Percentiles rank a stretch among this genome's conserved stretches.
phyloP scores from a whole-genome alignment of 2,888 invertebrate species.

The Lepeophtheirus nordmannii region DNA sequence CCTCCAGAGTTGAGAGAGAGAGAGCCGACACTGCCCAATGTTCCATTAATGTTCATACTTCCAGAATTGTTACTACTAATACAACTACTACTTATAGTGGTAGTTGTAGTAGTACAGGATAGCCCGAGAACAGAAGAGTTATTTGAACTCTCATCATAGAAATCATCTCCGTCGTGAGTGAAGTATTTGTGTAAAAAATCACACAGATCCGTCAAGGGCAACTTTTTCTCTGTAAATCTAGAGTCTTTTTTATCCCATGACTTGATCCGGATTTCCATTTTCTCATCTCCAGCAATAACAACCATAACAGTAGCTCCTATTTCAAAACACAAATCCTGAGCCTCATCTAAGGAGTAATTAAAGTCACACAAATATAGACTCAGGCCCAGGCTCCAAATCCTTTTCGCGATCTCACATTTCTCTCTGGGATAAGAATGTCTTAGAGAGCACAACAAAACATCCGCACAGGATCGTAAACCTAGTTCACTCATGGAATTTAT shows the following conservation, averaged over 20 bases:
- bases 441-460: conserved; percentile 2
- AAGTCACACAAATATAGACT: conserved; percentile 1
- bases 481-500: conserved; percentile 28
- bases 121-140: background rate
- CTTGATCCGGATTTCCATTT: background rate
- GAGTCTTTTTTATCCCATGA: background rate
- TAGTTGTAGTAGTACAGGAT: background rate
- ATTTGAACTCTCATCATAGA: background rate
- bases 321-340: conserved; percentile 7
- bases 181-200: background rate
- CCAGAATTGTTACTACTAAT: background rate
- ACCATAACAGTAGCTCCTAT: conserved; percentile 12
- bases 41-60: too few relatives aligned
- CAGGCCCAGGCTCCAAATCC: conserved; percentile 2
- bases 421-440: background rate
- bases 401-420: background rate
- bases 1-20: background rate
- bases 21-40: background rate
- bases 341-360: background rate
- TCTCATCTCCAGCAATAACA: background rate
- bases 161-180: background rate
- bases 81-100: background rate
- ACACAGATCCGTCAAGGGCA: conserved; percentile 1
- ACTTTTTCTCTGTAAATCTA: conserved; percentile 12
- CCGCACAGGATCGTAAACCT: background rate